Conservation (phyloP, 2,888 invertebrate genomes). For the Conchocele bisecta region DNA sequence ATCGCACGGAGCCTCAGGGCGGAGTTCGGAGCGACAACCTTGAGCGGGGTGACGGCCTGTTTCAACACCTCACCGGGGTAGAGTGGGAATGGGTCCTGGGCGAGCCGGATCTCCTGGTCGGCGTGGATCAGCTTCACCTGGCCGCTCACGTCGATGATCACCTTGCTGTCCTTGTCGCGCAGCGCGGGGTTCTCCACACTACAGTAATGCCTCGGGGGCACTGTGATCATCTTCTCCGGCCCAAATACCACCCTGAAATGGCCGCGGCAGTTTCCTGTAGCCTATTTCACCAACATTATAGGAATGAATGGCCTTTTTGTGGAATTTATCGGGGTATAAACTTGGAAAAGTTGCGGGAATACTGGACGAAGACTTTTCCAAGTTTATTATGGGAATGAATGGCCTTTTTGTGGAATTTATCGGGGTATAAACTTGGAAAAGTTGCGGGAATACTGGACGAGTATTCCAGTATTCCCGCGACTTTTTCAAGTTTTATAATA, state of each 20-base stretch:
- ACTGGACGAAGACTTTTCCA: no score
- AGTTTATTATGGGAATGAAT: no score
- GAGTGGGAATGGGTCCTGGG: conserved; percentile 84
- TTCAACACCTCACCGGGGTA: conserved; percentile 83
- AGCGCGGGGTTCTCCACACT: conserved; percentile 84
- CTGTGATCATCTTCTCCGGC: conserved; percentile 83
- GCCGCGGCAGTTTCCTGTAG: no score
- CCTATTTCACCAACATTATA: no score
- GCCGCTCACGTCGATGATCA: conserved; percentile 81
- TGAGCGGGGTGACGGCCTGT: conserved; percentile 80
- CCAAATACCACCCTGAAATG: conserved; percentile 82
- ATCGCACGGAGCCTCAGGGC: conserved; percentile 83
- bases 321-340: no score
- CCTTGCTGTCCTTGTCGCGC: conserved; percentile 77
- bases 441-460: no score
- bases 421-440: no score
- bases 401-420: no score
- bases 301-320: no score
- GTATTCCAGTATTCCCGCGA: no score
- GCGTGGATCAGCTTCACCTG: conserved; percentile 83
- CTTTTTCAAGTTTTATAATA: no score
- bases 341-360: no score
- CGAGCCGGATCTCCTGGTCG: conserved; percentile 84
- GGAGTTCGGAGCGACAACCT: conserved; percentile 83
- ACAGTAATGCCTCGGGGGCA: conserved; percentile 84